Percentiles rank a stretch among this genome's conserved stretches.
Conservation (phyloP, 2,888 invertebrate genomes). For the Gryllus longicercus region DNA sequence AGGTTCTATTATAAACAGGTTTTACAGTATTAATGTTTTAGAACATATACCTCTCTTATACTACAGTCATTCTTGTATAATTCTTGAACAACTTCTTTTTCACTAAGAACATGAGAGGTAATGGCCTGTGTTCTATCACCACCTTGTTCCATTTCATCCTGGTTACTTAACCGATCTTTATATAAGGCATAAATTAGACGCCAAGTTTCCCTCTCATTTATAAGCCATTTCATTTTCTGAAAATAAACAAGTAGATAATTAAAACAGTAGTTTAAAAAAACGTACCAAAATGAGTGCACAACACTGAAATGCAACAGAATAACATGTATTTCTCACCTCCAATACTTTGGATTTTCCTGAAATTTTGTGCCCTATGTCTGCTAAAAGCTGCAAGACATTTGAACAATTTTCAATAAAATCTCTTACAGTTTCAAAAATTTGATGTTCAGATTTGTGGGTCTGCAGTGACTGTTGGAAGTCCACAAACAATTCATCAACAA, state of each 20-base stretch:
- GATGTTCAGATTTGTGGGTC: conserved; percentile 42
- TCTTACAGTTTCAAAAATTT: conserved; percentile 59
- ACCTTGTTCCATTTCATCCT: conserved; percentile 43
- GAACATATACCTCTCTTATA: conserved; percentile 40
- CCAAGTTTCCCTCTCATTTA: conserved; percentile 87
- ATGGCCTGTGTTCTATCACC: conserved; percentile 41
- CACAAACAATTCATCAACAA: conserved; percentile 37
- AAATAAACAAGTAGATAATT: conserved; percentile 29
- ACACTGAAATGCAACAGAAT: no score
- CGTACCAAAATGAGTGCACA: not conserved
- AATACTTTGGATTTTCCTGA: not conserved
- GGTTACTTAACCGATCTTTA: conserved; percentile 65
- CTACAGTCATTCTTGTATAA: conserved; percentile 46
- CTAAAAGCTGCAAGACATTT: conserved; percentile 56
- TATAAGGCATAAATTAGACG: conserved; percentile 76
- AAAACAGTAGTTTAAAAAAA: not conserved
- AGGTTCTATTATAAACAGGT: no score
- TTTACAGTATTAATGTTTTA: no score
- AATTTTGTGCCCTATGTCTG: conserved; percentile 46
- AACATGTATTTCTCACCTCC: not conserved
- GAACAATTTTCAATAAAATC: conserved; percentile 63
- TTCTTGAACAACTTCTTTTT: conserved; percentile 56
- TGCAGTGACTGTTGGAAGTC: conserved; percentile 40
- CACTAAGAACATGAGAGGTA: conserved; percentile 51
- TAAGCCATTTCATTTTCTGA: conserved; percentile 50